A percentile compares a stretch with the other conserved stretches of the same genome.
These are phyloP conservation scores for Heteromurus nitidus DNA, from an alignment of 2,888 invertebrate genomes.

Conservation along the genomic window DNA sequence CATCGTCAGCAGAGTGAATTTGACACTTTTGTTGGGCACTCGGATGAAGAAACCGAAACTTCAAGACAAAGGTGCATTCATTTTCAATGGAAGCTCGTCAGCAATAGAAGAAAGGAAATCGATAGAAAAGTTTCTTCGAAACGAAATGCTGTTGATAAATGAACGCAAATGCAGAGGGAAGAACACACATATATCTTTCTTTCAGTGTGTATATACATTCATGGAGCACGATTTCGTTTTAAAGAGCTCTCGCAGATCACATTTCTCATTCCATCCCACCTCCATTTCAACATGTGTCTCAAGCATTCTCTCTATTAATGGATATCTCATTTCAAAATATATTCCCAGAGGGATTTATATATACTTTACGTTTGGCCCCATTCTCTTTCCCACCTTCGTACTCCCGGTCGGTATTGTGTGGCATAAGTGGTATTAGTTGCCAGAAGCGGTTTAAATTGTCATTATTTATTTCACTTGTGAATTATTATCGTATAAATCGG, in stretches of 20 bases:
- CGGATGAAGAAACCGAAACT: constrained; percentile 13
- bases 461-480: constrained; percentile 13
- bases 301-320: constrained; percentile 44
- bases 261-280: constrained; percentile 59
- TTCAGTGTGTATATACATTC: not conserved
- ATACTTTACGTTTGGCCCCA: not conserved
- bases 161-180: too few species aligned
- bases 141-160: too few species aligned
- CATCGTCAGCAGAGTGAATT: not conserved
- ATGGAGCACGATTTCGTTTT: not conserved
- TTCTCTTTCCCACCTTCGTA: not conserved
- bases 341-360: constrained; percentile 57
- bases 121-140: constrained; percentile 24
- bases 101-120: constrained; percentile 30
- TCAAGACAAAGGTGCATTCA: not conserved
- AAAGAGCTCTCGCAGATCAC: constrained; percentile 36
- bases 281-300: constrained; percentile 43
- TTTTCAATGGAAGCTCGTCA: not conserved
- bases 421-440: too few species aligned
- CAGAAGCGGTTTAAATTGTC: constrained; percentile 15
- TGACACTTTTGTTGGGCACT: not conserved
- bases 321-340: constrained; percentile 33
- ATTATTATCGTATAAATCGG: not conserved
- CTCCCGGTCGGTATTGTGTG: too few species aligned
- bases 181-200: not conserved